Evolutionary conservation across 2,113 vertebrate genomes (phyloP), one percentile per base, ranked within the genome.

Genomic region (Ginglymostoma cirratum): DNA sequence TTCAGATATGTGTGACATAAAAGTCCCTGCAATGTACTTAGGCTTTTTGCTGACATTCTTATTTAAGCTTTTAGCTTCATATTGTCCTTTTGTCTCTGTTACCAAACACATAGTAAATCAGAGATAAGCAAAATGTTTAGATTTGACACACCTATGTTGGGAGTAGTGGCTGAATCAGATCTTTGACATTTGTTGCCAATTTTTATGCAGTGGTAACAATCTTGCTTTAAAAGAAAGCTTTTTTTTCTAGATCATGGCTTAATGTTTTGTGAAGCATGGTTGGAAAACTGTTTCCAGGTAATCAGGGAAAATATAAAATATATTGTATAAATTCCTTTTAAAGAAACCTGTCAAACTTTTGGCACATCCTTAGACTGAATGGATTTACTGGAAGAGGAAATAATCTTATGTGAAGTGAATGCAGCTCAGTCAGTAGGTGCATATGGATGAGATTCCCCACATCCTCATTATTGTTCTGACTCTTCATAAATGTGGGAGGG

Each of bases 371-470:
- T 70, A 15, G 94, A 95, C 69, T 48, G 69, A 95, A 72, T 95
- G 94, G 94, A 95, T 72, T 95, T 95, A 76, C 94, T 95, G 69
- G 94, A 52, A 95, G 42, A 72, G 94, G 10, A 95, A 95, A 70
- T 95, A 95, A 95, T 95, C 94, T 95, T 34, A 52, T 95, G 42
- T 70, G 94, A 95, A 95, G 45, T 95, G 94, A 48, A 72, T 52
- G 27, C 94, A 95, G 94, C 94, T 95, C 45, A 52, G 67, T 72
- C 94, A 30, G 94, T 95, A 95, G 94, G 94, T 95, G 94, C 76
- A 95, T 95, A 95, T 95, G 94, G 94, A 95, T 95, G 94, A 95
- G 94, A 95, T 95, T 95, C 72, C 69, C 94, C 72, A 76, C 69
- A 76, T 95, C 69, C 23, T 72, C 69, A 23, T 70, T 70, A 95